Percentiles rank a stretch among this genome's conserved stretches.
These are phyloP conservation scores for Catharus bicknelli DNA, from an alignment of 2,113 vertebrate species.

Conservation along the genomic window DNA sequence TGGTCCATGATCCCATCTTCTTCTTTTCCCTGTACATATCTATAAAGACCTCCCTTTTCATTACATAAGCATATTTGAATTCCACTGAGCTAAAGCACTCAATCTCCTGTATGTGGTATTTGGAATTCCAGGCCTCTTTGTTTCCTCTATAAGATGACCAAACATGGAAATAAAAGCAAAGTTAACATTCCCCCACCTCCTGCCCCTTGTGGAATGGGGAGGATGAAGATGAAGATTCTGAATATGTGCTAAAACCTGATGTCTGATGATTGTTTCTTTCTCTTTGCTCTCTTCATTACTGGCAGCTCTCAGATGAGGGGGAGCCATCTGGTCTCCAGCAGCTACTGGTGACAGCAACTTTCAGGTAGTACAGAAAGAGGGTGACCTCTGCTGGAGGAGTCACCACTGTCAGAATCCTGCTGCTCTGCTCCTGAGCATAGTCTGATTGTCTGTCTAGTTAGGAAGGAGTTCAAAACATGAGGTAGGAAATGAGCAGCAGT, in stretches of 20 bases:
- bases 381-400: background rate
- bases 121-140: background rate
- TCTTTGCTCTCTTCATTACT: background rate
- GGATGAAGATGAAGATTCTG: background rate
- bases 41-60: background rate
- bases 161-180: background rate
- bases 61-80: background rate
- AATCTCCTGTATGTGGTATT: rapidly evolving
- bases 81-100: background rate
- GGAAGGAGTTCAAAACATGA: background rate
- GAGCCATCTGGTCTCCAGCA: rapidly evolving
- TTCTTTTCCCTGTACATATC: background rate
- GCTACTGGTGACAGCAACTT: background rate
- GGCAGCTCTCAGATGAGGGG: rapidly evolving
- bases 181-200: rapidly evolving
- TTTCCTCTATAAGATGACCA: background rate
- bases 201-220: rapidly evolving
- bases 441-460: background rate
- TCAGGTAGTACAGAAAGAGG: background rate
- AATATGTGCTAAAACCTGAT: background rate
- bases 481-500: background rate
- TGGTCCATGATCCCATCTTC: background rate
- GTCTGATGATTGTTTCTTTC: background rate
- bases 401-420: rapidly evolving
- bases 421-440: background rate